Conservation (phyloP, 1,140 invertebrate species). For the Latrodectus geometricus region DNA sequence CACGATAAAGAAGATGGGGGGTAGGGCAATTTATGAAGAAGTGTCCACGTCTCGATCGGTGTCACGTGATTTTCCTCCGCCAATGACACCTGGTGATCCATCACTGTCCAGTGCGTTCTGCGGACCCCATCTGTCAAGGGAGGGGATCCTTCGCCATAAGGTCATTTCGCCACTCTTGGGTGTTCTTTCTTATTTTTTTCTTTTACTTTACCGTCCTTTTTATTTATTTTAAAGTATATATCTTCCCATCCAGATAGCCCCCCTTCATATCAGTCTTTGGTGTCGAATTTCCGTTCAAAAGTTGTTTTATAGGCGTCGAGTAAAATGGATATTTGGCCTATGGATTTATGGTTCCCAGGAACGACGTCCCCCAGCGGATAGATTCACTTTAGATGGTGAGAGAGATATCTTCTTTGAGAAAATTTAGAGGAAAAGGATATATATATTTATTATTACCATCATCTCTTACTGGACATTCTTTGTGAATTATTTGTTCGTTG, state of each 20-base stretch:
- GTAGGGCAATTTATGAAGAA: slow-evolving; percentile 57
- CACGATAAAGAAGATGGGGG: not conserved
- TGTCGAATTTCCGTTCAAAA: slow-evolving; percentile 48
- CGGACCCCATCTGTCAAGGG: slow-evolving; percentile 53
- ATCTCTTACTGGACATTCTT: too few species aligned
- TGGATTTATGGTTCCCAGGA: slow-evolving; percentile 39
- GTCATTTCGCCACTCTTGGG: slow-evolving; percentile 44
- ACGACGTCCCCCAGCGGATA: not conserved
- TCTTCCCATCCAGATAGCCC: slow-evolving; percentile 37
- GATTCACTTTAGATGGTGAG: too few species aligned
- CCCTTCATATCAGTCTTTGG: slow-evolving; percentile 48
- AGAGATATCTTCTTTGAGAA: too few species aligned
- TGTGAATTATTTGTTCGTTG: too few species aligned
- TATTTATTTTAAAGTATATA: slow-evolving; percentile 47
- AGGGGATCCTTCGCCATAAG: slow-evolving; percentile 19
- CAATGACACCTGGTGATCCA: slow-evolving; percentile 54
- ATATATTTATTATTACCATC: too few species aligned
- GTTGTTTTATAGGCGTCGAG: slow-evolving; percentile 47
- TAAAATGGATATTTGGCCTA: slow-evolving; percentile 39
- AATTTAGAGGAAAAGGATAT: too few species aligned
- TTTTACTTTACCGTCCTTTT: not conserved
- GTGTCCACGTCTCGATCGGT: slow-evolving; percentile 50
- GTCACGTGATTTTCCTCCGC: slow-evolving; percentile 54
- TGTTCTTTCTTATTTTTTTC: slow-evolving; percentile 19
- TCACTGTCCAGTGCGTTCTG: slow-evolving; percentile 56